These are phyloP conservation scores for Napeogenes inachia DNA, from an alignment of 2,888 invertebrate genomes.

Conservation along the genomic window DNA sequence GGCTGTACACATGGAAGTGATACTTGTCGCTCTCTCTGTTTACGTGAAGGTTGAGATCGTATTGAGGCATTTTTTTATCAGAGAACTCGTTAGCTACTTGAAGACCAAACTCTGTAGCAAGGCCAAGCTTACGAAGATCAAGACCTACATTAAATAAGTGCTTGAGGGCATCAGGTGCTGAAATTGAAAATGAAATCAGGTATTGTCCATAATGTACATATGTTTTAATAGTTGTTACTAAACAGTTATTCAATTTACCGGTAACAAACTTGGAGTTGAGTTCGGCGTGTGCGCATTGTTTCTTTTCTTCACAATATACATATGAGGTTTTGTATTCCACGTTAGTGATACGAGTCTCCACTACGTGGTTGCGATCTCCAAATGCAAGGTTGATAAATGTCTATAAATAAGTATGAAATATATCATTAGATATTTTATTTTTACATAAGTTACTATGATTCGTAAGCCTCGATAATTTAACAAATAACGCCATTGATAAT, in stretches of 20 bases:
- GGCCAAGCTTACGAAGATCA: conserved; percentile 85
- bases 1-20: conserved; percentile 81
- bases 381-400: conserved; percentile 82
- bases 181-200: conserved; percentile 13
- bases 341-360: conserved; percentile 83
- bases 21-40: conserved; percentile 84
- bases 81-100: conserved; percentile 80
- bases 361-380: conserved; percentile 83
- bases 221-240: too few species aligned
- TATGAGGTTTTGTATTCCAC: conserved; percentile 83
- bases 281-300: conserved; percentile 86
- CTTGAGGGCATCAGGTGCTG: conserved; percentile 74
- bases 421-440: conserved; percentile 1
- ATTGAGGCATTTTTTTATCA: conserved; percentile 78
- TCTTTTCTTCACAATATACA: conserved; percentile 87
- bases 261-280: conserved; percentile 76
- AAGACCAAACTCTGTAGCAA: conserved; percentile 85
- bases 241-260: not conserved
- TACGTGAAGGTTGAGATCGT: conserved; percentile 84
- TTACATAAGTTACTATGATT: too few species aligned
- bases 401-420: conserved; percentile 37
- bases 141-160: conserved; percentile 81
- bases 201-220: not conserved
- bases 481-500: not conserved
- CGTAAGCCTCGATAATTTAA: too few species aligned